A percentile compares a stretch with the other conserved stretches of the same genome.
These are phyloP conservation scores for Enteromius argenteus DNA, from an alignment of 2,797 vertebrate genomes.

Conservation along the genomic window DNA sequence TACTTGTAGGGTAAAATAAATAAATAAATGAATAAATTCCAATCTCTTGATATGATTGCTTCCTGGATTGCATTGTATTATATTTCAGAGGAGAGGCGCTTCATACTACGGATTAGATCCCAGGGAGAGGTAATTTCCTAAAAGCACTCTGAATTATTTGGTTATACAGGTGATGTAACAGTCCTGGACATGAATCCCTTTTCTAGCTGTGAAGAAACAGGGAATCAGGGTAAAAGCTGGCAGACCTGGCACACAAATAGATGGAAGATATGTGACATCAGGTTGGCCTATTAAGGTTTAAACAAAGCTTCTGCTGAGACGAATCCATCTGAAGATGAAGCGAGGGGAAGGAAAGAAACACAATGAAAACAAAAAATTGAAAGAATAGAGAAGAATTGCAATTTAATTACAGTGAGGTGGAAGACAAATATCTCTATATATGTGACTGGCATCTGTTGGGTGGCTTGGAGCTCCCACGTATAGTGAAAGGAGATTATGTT, in stretches of 20 bases:
- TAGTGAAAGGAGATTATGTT: constrained; percentile 94
- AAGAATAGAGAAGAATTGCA: constrained; percentile 55
- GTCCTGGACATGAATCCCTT: constrained; percentile 69
- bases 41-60: constrained; percentile 68
- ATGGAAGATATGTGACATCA: constrained; percentile 67
- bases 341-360: constrained; percentile 37
- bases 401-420: constrained; percentile 57
- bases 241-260: constrained; percentile 66
- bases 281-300: constrained; percentile 72
- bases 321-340: constrained; percentile 66
- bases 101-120: constrained; percentile 63
- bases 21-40: constrained; percentile 61
- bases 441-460: constrained; percentile 80
- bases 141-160: constrained; percentile 79
- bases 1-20: constrained; percentile 59
- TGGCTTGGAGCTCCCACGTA: constrained; percentile 81
- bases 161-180: constrained; percentile 72
- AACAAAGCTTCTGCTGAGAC: constrained; percentile 77
- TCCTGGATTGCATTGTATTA: constrained; percentile 72
- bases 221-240: constrained; percentile 75
- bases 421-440: constrained; percentile 64
- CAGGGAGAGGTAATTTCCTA: constrained; percentile 72
- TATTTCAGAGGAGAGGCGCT: constrained; percentile 64
- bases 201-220: constrained; percentile 70
- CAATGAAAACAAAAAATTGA: constrained; percentile 72